A percentile compares a stretch with the other conserved stretches of the same genome.
Conservation (phyloP, 2,113 vertebrate genomes). For the Sander lucioperca region DNA sequence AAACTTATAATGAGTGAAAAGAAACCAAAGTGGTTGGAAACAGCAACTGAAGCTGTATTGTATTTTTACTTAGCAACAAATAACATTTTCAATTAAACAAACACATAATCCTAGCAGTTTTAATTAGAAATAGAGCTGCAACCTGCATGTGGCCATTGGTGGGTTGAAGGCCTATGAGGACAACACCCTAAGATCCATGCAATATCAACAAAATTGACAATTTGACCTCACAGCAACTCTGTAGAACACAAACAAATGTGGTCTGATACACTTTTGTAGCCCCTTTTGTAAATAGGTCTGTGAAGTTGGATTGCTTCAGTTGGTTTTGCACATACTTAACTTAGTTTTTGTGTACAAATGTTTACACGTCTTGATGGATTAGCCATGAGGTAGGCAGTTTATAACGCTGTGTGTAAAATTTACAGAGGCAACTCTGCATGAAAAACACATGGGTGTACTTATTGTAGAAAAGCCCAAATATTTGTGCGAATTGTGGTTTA, state of each 20-base stretch:
- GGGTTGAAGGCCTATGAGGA: conserved; percentile 41
- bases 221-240: conserved; percentile 33
- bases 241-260: conserved; percentile 17
- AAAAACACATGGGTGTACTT: conserved; percentile 6
- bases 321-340: conserved; percentile 17
- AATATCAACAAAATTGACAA: conserved; percentile 39
- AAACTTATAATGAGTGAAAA: conserved; percentile 23
- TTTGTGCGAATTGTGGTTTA: conserved; percentile 10
- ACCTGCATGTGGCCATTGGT: conserved; percentile 46
- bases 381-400: conserved; percentile 4
- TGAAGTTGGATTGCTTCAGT: conserved; percentile 13
- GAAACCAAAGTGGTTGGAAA: conserved; percentile 37
- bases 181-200: conserved; percentile 30
- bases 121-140: conserved; percentile 56
- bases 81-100: conserved; percentile 52
- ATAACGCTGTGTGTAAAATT: conserved; percentile 17
- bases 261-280: conserved; percentile 3
- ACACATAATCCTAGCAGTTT: conserved; percentile 44
- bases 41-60: conserved; percentile 19
- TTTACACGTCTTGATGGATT: conserved; percentile 14
- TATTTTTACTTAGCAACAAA: conserved; percentile 39
- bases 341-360: conserved; percentile 6
- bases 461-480: conserved; percentile 1
- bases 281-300: conserved; percentile 10
- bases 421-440: conserved; percentile 4